A percentile compares a stretch with the other conserved stretches of the same genome.
Conservation (phyloP, 2,888 invertebrate genomes). For the Dione vanillae region DNA sequence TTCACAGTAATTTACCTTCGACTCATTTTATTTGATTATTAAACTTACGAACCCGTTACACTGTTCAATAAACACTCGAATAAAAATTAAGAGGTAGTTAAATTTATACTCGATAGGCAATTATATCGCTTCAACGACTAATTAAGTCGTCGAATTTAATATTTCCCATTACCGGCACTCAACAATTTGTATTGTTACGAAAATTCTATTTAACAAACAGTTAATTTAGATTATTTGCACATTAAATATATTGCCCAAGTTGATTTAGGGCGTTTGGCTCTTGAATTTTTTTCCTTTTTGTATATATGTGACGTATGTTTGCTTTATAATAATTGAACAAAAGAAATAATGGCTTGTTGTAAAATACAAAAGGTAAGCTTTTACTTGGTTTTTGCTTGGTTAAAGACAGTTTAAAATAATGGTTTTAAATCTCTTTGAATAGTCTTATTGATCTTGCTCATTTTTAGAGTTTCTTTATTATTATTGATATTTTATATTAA, state of each 20-base stretch:
- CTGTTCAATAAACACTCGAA: slow-evolving; percentile 46
- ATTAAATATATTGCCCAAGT: background rate
- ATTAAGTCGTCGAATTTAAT: slow-evolving; percentile 52
- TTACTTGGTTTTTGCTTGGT: too few relatives aligned
- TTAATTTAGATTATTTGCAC: slow-evolving; percentile 12
- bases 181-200: slow-evolving; percentile 19
- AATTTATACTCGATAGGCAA: slow-evolving; percentile 56
- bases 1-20: slow-evolving; percentile 3
- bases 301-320: background rate
- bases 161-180: slow-evolving; percentile 42
- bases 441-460: too few relatives aligned
- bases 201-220: slow-evolving; percentile 20
- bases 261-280: background rate
- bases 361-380: too few relatives aligned
- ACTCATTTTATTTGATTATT: slow-evolving; percentile 15
- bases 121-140: slow-evolving; percentile 54
- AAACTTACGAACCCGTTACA: slow-evolving; percentile 29
- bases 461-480: too few relatives aligned
- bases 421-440: too few relatives aligned
- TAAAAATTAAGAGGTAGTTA: slow-evolving; percentile 46
- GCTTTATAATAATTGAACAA: too few relatives aligned
- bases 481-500: too few relatives aligned
- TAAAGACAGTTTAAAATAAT: too few relatives aligned
- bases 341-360: too few relatives aligned
- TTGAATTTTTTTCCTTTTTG: background rate